Evolutionary conservation across 2,888 invertebrate species (phyloP), one percentile per base, ranked within the genome.

Genomic region (Hypena proboscidalis): DNA sequence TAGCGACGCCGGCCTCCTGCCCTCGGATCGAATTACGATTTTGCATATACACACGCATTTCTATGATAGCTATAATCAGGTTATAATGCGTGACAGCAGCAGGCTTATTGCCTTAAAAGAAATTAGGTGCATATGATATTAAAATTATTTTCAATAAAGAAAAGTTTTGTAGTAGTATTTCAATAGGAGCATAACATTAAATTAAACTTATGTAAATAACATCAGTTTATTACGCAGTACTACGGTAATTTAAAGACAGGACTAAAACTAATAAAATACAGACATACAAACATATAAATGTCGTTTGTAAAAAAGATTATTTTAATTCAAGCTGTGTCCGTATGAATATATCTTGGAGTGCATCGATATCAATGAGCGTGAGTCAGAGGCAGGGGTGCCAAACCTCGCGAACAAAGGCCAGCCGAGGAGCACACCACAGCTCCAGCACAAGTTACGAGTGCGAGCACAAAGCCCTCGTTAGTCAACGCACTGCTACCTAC

Each of bases 401-500:
- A 68, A 65, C 65, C 47, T 41, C 49, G 60, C 56, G 39, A 59
- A 65, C 61, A 65, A 62, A 60, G 58, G 63, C 44, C 53, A 45
- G 45, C 44, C 55, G 38, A 56, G 58, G 55, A 58, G 41, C 50
- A 43, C 38, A 41, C 44, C 35, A 36, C 46, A 44, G 44, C 53
- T 47, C 47, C 58, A 29, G n/a, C 27, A 57, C 73, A 65, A 79
- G 74, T 82, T 80, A 83, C 71, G 80, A 78, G 61, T 70, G 55
- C 52, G 61, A 72, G 69, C 70, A 89, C 85, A 89, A 88, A 85
- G 78, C 76, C 75, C 72, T 81, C 81, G 85, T 90, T 86, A 89
- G 83, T 90, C 86, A 88, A 83, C 87, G 77, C 58, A 71, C 64
- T 72, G 77, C 86, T 83, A 82, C 85, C 85, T 83, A 84, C 85